Evolutionary conservation across 2,113 vertebrate species (phyloP), one percentile per base, ranked within the genome.

Genomic region (Seriola quinqueradiata): DNA sequence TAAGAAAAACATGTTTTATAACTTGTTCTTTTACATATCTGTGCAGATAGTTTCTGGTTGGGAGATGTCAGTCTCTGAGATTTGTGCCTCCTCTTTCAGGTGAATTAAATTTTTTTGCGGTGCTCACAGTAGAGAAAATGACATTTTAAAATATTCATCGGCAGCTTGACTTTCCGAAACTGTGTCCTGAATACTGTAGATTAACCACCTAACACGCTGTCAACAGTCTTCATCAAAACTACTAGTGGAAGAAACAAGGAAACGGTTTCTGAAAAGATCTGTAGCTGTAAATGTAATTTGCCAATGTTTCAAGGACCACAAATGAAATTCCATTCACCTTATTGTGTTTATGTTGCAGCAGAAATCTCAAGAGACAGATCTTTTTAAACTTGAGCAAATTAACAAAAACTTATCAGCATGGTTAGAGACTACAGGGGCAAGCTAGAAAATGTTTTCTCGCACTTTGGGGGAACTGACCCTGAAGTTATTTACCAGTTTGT

Each of bases 401-500:
- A 38, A 50, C 2, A 12, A 52, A 67, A 69, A 52, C 16, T 5
- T 40, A 40, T 54, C 60, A 23, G n/a, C 13, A 19, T 42, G 16
- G 60, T 42, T 54, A 8, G 6, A 65, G 19, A 59, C 55, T 9
- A 54, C 6, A 10, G 9, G 60, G 7, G 9, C 21, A 44, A 71
- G 40, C 48, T 16, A 64, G 0, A 28, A 64, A 54, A 40, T 40
- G 0, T 48, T 28, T 12, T 50, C 58, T 75, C 21, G 28, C 61
- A 11, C 9, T 83, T 75, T 67, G n/a, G 50, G 11, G 71, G 67
- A 83, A 54, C 44, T 3, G 16, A 79, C 32, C n/a, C 6, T 75
- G 76, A 75, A 69, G 75, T 67, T 75, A 70, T 86, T 73, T 84
- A 88, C 68, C 40, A 36, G 63, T 87, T 84, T 90, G 73, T 87